phyloP scores from a whole-genome alignment of 2,888 invertebrate species.

The Lithophane leautieri region DNA sequence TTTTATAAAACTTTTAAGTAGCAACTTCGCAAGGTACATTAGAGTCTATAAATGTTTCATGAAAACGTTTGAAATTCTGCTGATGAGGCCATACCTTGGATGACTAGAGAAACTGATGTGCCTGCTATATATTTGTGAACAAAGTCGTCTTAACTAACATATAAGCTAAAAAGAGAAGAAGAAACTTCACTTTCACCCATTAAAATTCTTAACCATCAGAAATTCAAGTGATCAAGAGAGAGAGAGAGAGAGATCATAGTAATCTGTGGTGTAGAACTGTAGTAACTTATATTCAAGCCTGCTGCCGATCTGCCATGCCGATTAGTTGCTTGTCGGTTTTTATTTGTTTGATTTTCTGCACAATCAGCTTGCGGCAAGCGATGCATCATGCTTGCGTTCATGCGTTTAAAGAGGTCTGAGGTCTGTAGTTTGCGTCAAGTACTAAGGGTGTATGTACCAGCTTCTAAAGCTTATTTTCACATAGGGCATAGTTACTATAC shows the following conservation, averaged over 20 bases:
- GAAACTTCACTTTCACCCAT: neutral
- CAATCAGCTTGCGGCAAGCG: neutral
- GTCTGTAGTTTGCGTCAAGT: neutral
- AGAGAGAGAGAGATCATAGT: no score
- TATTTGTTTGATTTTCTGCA: neutral
- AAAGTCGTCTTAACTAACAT: neutral
- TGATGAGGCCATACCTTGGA: neutral
- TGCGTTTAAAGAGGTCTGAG: neutral
- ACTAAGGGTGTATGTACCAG: neutral
- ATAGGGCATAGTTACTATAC: no score
- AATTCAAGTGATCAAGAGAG: neutral
- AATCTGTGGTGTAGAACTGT: neutral
- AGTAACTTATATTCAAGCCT: neutral
- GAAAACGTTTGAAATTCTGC: neutral
- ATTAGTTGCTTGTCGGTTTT: neutral
- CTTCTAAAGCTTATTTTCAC: neutral
- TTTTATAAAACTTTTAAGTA: neutral
- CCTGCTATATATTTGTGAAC: conserved; percentile 1
- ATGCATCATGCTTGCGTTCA: neutral
- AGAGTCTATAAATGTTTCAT: neutral
- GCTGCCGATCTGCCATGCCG: neutral
- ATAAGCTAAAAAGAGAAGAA: neutral
- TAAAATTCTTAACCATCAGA: neutral
- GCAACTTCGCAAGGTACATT: neutral
- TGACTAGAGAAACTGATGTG: neutral